Evolutionary conservation across 2,888 invertebrate genomes (phyloP).

Genomic region (Apamea anceps): DNA sequence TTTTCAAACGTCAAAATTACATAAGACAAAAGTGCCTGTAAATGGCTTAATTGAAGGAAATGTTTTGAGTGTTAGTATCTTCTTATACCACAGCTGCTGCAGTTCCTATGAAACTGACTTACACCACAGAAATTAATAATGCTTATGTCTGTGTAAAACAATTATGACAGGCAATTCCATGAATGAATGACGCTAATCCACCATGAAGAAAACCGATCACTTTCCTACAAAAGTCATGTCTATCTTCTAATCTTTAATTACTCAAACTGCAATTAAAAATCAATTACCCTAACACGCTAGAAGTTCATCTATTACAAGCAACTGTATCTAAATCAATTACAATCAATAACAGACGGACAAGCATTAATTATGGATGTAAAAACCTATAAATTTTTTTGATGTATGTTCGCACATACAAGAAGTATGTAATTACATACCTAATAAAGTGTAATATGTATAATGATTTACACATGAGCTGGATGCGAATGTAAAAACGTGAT

Average conservation of each 20-base stretch:
- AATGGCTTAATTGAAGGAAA: no score
- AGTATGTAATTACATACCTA: slow-evolving; percentile 73
- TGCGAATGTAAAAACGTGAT: slow-evolving; percentile 62
- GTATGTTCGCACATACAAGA: slow-evolving; percentile 75
- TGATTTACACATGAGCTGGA: slow-evolving; percentile 69
- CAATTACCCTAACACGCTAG: slow-evolving; percentile 26
- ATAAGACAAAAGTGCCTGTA: no score
- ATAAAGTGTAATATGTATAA: slow-evolving; percentile 73
- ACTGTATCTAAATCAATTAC: slow-evolving; percentile 52
- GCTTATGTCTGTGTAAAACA: not conserved
- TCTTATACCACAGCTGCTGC: not conserved
- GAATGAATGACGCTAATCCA: slow-evolving; percentile 17
- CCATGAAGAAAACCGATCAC: slow-evolving; percentile 8
- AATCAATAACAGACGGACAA: slow-evolving; percentile 18
- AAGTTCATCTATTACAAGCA: slow-evolving; percentile 20
- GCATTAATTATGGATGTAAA: slow-evolving; percentile 24
- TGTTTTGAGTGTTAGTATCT: not conserved
- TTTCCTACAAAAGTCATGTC: slow-evolving; percentile 11
- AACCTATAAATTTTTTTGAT: slow-evolving; percentile 5
- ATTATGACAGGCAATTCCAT: not conserved
- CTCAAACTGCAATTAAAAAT: slow-evolving; percentile 38
- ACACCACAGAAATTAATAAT: not conserved
- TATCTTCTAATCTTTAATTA: slow-evolving; percentile 24
- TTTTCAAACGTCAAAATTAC: no score
- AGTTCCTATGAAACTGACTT: not conserved